Conservation (phyloP, 2,113 vertebrate genomes). For the Glaucidium brasilianum region DNA sequence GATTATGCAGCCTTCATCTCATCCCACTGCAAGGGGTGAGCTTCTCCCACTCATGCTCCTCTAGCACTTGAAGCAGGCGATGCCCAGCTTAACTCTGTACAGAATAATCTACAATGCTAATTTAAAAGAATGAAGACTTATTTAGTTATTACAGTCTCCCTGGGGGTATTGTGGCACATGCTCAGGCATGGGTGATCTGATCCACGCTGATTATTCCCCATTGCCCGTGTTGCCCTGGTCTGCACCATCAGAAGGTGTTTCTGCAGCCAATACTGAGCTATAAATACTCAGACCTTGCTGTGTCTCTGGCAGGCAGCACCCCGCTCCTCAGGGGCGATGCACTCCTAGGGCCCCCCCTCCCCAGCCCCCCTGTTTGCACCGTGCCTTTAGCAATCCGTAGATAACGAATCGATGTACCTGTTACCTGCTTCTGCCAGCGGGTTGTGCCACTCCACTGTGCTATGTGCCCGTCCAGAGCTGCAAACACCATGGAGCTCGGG, state of each 20-base stretch:
- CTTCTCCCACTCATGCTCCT: neutral
- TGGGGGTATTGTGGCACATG: neutral
- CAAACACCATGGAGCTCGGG: neutral
- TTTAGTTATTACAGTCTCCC: neutral
- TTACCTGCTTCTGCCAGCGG: conserved; percentile 40
- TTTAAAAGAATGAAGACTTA: neutral
- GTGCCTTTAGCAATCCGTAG: fast-evolving
- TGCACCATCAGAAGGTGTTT: neutral
- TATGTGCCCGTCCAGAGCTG: neutral
- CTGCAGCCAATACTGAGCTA: neutral
- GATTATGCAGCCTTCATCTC: neutral
- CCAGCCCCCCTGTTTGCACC: fast-evolving
- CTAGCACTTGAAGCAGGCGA: neutral
- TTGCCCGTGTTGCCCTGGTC: fast-evolving
- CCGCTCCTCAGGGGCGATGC: fast-evolving
- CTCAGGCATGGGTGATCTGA: neutral
- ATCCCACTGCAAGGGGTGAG: neutral
- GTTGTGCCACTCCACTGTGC: conserved; percentile 32
- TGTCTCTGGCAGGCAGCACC: neutral
- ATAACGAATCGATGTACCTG: neutral
- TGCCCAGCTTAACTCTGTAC: neutral
- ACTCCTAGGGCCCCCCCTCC: neutral
- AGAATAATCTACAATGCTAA: neutral
- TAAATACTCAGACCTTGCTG: neutral
- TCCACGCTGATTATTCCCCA: neutral